Percentiles rank a stretch among this genome's conserved stretches.
Conservation (phyloP, 2,113 vertebrate species). For the Aleadryas rufinucha region DNA sequence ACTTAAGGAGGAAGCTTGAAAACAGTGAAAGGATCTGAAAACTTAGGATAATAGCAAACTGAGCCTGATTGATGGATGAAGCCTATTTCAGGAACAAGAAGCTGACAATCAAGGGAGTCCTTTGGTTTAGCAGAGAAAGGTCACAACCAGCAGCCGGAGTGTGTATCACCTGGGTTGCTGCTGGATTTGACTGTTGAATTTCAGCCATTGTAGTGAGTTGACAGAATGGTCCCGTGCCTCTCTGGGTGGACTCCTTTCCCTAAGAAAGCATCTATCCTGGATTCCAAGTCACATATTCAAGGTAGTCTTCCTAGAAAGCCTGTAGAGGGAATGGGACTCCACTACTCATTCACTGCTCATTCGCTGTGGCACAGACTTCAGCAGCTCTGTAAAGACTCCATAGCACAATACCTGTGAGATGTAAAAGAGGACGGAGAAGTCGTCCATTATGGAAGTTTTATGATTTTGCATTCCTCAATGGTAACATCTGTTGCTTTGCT, state of each 20-base stretch:
- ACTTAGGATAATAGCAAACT: background rate
- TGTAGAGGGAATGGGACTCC: background rate
- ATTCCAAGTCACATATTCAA: background rate
- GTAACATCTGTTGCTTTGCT: constrained; percentile 45
- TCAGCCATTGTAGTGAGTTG: background rate
- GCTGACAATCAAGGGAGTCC: background rate
- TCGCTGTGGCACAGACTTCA: background rate
- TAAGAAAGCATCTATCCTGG: background rate
- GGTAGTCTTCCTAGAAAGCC: background rate
- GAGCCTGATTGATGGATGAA: background rate
- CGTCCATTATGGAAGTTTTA: background rate
- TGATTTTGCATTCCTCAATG: background rate
- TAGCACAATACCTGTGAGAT: background rate
- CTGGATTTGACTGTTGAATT: background rate
- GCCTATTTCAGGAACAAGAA: background rate
- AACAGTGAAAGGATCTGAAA: background rate
- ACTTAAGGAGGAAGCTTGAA: background rate
- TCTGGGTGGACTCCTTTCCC: background rate
- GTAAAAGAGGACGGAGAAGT: background rate
- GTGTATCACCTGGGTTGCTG: background rate
- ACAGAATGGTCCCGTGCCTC: background rate
- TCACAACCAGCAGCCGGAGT: background rate
- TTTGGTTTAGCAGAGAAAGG: background rate
- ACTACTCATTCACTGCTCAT: background rate
- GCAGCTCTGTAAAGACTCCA: background rate